Percentiles rank a stretch among this genome's conserved stretches.
These are phyloP conservation scores for Cichladusa arquata DNA, from an alignment of 2,113 vertebrate genomes.

Conservation along the genomic window DNA sequence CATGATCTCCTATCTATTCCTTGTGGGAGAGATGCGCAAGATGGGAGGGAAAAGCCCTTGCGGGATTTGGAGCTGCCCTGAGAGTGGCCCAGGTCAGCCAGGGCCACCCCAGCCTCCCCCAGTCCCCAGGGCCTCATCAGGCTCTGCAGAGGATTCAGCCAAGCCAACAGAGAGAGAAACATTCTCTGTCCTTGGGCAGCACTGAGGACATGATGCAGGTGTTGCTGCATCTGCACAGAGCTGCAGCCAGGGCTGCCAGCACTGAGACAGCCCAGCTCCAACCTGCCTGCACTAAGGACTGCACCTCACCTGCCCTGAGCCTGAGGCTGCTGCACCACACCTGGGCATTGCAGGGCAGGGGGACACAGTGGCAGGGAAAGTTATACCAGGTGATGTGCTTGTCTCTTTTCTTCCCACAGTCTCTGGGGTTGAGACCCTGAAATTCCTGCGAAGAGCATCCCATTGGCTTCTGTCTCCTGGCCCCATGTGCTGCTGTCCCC, in stretches of 20 bases:
- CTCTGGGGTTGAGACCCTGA: too few species aligned
- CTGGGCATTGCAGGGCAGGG: background rate
- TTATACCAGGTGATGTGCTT: too few species aligned
- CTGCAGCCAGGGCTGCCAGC: too few species aligned
- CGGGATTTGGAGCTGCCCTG: rapidly evolving
- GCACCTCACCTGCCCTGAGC: background rate
- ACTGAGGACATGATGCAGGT: rapidly evolving
- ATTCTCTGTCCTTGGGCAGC: background rate
- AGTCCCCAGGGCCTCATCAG: rapidly evolving
- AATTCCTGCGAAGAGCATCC: too few species aligned
- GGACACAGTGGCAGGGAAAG: too few species aligned
- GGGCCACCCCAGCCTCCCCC: rapidly evolving
- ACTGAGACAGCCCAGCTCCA: too few species aligned
- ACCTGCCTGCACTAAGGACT: background rate
- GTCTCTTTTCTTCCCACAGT: too few species aligned
- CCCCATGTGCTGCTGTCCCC: too few species aligned
- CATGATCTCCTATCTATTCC: too few species aligned
- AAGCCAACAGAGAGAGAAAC: rapidly evolving
- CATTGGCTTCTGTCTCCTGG: too few species aligned
- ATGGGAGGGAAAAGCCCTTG: background rate
- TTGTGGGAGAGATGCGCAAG: background rate
- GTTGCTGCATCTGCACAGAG: too few species aligned
- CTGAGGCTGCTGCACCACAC: background rate
- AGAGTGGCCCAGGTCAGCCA: background rate
- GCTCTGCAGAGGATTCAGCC: background rate